Percentiles rank a stretch among this genome's conserved stretches.
phyloP scores from a whole-genome alignment of 1,140 invertebrate species.

The Samia ricini region DNA sequence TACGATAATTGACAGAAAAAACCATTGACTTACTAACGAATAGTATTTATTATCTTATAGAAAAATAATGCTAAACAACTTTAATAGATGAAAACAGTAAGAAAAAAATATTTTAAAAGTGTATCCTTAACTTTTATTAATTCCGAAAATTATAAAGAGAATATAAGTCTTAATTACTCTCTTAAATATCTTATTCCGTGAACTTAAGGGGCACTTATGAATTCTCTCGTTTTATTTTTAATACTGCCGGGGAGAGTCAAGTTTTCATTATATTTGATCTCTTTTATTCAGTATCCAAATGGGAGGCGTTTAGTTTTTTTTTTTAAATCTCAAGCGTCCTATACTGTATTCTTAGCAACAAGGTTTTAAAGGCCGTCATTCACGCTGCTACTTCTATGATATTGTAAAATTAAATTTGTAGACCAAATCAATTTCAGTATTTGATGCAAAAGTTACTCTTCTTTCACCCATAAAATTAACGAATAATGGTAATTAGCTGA shows the following conservation, averaged over 20 bases:
- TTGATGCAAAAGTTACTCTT: no score
- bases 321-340: conserved; percentile 22
- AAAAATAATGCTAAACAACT: no score
- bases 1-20: no score
- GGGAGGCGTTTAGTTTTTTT: conserved; percentile 25
- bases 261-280: conserved; percentile 11
- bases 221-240: conserved; percentile 8
- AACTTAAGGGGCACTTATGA: background rate
- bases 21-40: no score
- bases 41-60: no score
- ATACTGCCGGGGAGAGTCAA: background rate
- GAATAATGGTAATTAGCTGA: no score
- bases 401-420: background rate
- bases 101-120: background rate
- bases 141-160: background rate
- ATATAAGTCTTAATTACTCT: background rate
- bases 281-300: conserved; percentile 8
- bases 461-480: no score
- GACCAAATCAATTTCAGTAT: no score
- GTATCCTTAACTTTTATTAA: background rate
- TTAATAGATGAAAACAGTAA: no score
- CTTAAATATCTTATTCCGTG: background rate
- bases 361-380: conserved; percentile 19
- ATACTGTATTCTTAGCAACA: conserved; percentile 21
- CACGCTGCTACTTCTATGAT: conserved; percentile 11